Evolutionary conservation across 2,888 invertebrate genomes (phyloP).

Genomic region (Drosophila pseudotalamancana): DNA sequence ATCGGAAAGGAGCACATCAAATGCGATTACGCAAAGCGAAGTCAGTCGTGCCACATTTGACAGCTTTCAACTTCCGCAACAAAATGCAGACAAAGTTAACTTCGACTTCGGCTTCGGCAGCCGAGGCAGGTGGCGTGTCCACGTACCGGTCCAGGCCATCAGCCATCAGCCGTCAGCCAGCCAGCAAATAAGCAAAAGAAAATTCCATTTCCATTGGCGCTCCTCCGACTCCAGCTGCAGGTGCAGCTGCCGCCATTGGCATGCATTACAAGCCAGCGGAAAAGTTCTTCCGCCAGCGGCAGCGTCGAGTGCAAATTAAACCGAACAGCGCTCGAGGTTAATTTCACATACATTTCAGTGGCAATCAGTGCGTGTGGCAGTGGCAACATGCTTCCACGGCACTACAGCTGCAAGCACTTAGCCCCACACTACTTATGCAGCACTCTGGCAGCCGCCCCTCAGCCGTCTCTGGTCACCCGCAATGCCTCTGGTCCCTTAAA

Average conservation of each 20-base stretch:
- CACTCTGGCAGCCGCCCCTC: slow-evolving; percentile 32
- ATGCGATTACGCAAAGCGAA: slow-evolving; percentile 38
- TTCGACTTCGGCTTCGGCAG: slow-evolving; percentile 1
- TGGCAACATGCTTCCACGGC: slow-evolving; percentile 31
- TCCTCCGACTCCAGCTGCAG: slow-evolving; percentile 1
- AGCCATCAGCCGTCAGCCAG: slow-evolving; percentile 62
- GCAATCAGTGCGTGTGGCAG: slow-evolving; percentile 75
- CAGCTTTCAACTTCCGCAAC: slow-evolving; percentile 49
- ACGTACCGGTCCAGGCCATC: slow-evolving; percentile 39
- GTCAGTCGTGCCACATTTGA: slow-evolving; percentile 41
- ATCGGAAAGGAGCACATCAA: slow-evolving; percentile 31
- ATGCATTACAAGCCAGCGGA: slow-evolving; percentile 47
- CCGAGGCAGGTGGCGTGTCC: slow-evolving; percentile 36
- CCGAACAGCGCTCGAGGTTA: slow-evolving; percentile 73
- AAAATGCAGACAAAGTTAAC: slow-evolving; percentile 49
- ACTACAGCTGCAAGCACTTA: slow-evolving; percentile 60
- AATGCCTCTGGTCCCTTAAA: background rate
- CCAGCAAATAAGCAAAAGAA: slow-evolving; percentile 73
- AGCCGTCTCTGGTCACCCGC: slow-evolving; percentile 27
- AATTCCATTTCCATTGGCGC: slow-evolving; percentile 62
- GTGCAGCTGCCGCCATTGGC: slow-evolving; percentile 48
- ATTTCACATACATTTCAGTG: slow-evolving; percentile 78
- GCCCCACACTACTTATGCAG: slow-evolving; percentile 67
- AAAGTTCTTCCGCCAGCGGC: slow-evolving; percentile 39
- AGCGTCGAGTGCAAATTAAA: slow-evolving; percentile 75